These are phyloP conservation scores for Drosophila anceps DNA, from an alignment of 2,888 invertebrate species.

Conservation along the genomic window DNA sequence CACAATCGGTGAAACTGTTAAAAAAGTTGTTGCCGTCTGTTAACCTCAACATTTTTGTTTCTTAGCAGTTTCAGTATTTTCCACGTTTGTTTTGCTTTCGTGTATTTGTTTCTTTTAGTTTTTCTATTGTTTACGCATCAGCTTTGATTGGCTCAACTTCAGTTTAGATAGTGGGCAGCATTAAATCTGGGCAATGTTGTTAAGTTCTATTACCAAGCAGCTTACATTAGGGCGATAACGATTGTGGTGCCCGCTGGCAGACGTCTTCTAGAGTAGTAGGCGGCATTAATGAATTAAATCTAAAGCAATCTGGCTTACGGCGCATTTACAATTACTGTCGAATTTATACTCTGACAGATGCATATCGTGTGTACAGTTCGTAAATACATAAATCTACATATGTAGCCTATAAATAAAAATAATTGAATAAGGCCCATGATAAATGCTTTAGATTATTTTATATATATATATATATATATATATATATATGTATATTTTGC, in stretches of 20 bases:
- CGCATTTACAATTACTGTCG: conserved; percentile 14
- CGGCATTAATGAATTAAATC: conserved; percentile 50
- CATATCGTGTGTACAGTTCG: conserved; percentile 2
- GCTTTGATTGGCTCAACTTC: conserved; percentile 42
- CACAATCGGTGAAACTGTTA: conserved; percentile 30
- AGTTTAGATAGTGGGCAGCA: conserved; percentile 31
- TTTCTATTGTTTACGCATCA: conserved; percentile 40
- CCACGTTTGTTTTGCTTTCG: not conserved
- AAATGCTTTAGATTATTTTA: conserved; percentile 46
- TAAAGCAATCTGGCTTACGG: conserved; percentile 42
- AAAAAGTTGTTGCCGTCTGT: conserved; percentile 23
- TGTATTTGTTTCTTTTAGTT: not conserved
- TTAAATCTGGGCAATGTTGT: conserved; percentile 33
- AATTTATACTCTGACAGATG: conserved; percentile 1
- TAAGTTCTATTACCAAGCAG: conserved; percentile 31
- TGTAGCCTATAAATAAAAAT: conserved; percentile 50
- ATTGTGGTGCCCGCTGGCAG: conserved; percentile 7
- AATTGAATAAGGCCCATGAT: conserved; percentile 43
- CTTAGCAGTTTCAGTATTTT: conserved; percentile 3
- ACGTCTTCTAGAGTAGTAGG: conserved; percentile 5
- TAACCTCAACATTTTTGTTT: conserved; percentile 6
- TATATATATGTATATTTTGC: too few relatives aligned
- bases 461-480: too few relatives aligned
- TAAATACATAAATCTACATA: conserved; percentile 45
- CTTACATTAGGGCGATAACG: conserved; percentile 36